These are phyloP conservation scores for Metopolophium dirhodum DNA, from an alignment of 1,140 invertebrate species.

Conservation along the genomic window DNA sequence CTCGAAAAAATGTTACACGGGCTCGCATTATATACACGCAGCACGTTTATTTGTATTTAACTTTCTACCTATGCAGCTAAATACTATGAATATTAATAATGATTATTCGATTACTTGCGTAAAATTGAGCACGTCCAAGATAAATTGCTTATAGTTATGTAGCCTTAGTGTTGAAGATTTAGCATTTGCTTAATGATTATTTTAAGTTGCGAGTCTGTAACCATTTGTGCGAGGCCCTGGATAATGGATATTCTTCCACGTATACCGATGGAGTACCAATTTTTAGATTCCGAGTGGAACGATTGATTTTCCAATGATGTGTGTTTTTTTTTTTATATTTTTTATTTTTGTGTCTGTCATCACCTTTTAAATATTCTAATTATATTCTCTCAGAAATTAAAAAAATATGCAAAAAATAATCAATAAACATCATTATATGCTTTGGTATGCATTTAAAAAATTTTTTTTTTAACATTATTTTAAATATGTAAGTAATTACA, in stretches of 20 bases:
- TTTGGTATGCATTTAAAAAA: too few species aligned
- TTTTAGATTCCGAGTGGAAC: too few species aligned
- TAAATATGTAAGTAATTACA: too few species aligned
- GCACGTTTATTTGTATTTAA: constrained; percentile 1
- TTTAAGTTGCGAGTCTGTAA: not conserved
- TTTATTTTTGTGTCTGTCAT: too few species aligned
- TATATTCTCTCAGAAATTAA: too few species aligned
- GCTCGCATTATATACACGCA: not conserved
- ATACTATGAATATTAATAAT: not conserved
- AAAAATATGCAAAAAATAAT: too few species aligned
- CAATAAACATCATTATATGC: too few species aligned
- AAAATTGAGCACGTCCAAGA: not conserved
- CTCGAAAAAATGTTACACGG: not conserved
- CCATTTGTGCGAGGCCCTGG: not conserved
- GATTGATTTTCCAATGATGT: too few species aligned
- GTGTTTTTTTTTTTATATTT: too few species aligned
- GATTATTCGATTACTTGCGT: not conserved
- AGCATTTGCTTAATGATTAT: not conserved
- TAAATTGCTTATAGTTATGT: not conserved
- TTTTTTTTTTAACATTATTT: too few species aligned
- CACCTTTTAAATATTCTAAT: too few species aligned
- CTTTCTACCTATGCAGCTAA: not conserved
- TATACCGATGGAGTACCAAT: not conserved
- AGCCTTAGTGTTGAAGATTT: not conserved
- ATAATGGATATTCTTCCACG: not conserved